A percentile compares a stretch with the other conserved stretches of the same genome.
Conservation (phyloP, 1,140 invertebrate genomes). For the Procambarus clarkii region DNA sequence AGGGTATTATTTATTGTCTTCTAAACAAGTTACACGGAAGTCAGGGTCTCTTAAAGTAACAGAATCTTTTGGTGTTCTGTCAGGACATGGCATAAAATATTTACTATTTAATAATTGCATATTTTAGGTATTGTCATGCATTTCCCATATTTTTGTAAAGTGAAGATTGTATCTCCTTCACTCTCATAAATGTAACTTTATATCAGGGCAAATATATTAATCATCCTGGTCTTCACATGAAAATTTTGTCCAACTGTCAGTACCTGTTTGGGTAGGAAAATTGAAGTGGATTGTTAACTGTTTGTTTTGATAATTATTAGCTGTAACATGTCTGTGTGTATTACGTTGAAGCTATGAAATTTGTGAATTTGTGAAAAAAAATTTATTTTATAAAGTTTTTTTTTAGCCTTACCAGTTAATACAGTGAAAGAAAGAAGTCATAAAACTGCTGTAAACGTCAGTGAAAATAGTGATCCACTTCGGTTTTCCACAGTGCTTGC, state of each 20-base stretch:
- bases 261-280: conserved; percentile 46
- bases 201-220: conserved; percentile 44
- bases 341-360: too few relatives aligned
- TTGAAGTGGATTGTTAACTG: conserved; percentile 16
- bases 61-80: conserved; percentile 13
- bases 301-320: too few relatives aligned
- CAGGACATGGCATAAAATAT: conserved; percentile 32
- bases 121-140: conserved; percentile 24
- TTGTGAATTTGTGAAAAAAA: too few relatives aligned
- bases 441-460: neutral
- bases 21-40: conserved; percentile 19
- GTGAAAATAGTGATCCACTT: conserved; percentile 17
- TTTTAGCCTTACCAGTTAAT: too few relatives aligned
- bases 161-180: conserved; percentile 43
- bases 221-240: conserved; percentile 20
- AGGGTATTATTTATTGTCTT: neutral
- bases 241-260: conserved; percentile 41
- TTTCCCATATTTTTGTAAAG: conserved; percentile 11
- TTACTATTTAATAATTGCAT: conserved; percentile 17
- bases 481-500: conserved; percentile 45
- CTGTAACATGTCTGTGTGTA: too few relatives aligned
- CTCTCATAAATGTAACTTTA: conserved; percentile 33
- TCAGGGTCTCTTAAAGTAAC: conserved; percentile 42
- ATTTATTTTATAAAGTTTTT: too few relatives aligned
- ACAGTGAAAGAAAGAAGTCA: neutral